phyloP scores from a whole-genome alignment of 1,140 invertebrate species.

The Ladona fulva region DNA sequence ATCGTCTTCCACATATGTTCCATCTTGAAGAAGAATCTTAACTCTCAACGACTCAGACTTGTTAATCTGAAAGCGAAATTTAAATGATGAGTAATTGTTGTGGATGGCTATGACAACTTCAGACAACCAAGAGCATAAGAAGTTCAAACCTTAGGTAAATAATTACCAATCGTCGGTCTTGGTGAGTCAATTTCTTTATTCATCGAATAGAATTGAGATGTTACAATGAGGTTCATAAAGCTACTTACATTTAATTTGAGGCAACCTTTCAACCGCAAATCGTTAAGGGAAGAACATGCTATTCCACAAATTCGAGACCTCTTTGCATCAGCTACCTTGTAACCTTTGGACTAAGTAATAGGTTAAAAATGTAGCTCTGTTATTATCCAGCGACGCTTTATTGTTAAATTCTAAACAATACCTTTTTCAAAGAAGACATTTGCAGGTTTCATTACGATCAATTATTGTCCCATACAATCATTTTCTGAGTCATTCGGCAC shows the following conservation, averaged over 20 bases:
- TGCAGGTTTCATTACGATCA: not conserved
- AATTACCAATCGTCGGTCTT: no score
- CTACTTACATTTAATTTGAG: constrained; percentile 55
- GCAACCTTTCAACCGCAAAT: constrained; percentile 53
- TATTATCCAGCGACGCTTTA: not conserved
- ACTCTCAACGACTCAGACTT: constrained; percentile 36
- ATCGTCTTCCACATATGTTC: constrained; percentile 60
- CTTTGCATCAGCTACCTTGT: constrained; percentile 57
- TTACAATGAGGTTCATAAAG: no score
- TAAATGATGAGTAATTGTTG: no score
- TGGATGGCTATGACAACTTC: not conserved
- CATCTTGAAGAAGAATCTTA: constrained; percentile 46
- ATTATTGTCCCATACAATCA: no score
- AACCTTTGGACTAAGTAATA: constrained; percentile 40
- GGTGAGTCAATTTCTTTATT: no score
- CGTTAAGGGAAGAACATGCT: constrained; percentile 50
- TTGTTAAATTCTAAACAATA: not conserved
- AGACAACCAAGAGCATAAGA: not conserved
- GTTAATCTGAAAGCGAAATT: not conserved
- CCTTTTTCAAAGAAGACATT: not conserved
- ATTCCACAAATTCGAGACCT: constrained; percentile 56
- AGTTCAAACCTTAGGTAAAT: constrained; percentile 22
- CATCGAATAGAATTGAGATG: no score
- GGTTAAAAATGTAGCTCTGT: not conserved
- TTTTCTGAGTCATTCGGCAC: no score